Evolutionary conservation across 2,797 vertebrate genomes (phyloP).

Genomic region (Enteromius viviparus): DNA sequence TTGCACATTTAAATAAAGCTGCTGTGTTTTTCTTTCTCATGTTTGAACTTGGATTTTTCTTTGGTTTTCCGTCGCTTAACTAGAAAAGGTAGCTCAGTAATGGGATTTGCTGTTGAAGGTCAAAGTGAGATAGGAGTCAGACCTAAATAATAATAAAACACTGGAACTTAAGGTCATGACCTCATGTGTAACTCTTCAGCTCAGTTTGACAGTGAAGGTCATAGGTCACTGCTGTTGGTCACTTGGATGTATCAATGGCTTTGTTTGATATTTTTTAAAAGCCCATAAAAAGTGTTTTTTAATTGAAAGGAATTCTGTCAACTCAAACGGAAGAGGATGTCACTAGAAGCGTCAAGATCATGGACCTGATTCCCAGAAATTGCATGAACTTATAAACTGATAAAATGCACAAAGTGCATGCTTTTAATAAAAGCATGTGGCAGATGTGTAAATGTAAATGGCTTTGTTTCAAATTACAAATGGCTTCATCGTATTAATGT

Average conservation of each 20-base stretch:
- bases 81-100: neutral
- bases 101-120: neutral
- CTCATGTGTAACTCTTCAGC: neutral
- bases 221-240: neutral
- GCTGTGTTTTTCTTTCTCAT: neutral
- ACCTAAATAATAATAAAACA: neutral
- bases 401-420: neutral
- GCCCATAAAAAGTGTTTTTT: neutral
- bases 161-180: conserved; percentile 5
- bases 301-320: neutral
- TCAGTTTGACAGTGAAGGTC: conserved; percentile 3
- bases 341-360: neutral
- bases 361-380: neutral
- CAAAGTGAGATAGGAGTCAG: neutral
- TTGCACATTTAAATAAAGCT: neutral
- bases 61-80: neutral
- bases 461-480: neutral
- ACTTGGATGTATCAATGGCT: neutral
- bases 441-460: neutral
- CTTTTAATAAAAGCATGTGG: neutral
- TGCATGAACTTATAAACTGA: neutral
- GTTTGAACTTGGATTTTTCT: neutral
- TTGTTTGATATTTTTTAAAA: neutral
- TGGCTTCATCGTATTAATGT: neutral
- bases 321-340: neutral